These are phyloP conservation scores for Labeo calbasu DNA, from an alignment of 2,797 vertebrate genomes.

Conservation along the genomic window DNA sequence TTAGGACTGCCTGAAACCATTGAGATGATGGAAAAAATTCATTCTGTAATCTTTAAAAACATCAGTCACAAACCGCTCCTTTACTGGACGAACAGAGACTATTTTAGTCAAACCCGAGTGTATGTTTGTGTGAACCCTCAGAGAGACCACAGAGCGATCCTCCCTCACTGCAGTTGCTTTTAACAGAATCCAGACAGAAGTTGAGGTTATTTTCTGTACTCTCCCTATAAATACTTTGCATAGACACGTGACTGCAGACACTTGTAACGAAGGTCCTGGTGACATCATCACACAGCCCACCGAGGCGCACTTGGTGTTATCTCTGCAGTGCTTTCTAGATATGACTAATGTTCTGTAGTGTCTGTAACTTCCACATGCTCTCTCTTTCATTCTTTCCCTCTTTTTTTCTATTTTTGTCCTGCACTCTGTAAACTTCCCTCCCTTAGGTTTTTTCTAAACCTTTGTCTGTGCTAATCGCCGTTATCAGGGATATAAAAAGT, in stretches of 20 bases:
- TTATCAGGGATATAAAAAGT: not conserved
- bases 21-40: not conserved
- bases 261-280: constrained; percentile 63
- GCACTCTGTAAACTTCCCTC: constrained; percentile 41
- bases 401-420: constrained; percentile 29
- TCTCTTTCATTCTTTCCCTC: constrained; percentile 39
- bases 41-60: constrained; percentile 36
- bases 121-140: constrained; percentile 32
- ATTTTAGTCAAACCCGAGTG: constrained; percentile 31
- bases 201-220: constrained; percentile 48
- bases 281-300: constrained; percentile 63
- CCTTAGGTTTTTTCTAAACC: not conserved
- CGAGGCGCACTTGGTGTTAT: constrained; percentile 66
- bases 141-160: constrained; percentile 42
- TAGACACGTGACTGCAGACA: constrained; percentile 60
- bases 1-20: not conserved
- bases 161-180: constrained; percentile 33
- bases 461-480: not conserved
- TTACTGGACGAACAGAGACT: constrained; percentile 13
- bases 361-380: constrained; percentile 54
- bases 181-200: constrained; percentile 35
- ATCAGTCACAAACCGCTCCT: constrained; percentile 47
- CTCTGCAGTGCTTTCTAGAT: constrained; percentile 59
- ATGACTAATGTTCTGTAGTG: constrained; percentile 64
- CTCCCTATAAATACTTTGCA: constrained; percentile 64